Conservation (phyloP, 1,140 invertebrate genomes). For the Hetaerina americana region DNA sequence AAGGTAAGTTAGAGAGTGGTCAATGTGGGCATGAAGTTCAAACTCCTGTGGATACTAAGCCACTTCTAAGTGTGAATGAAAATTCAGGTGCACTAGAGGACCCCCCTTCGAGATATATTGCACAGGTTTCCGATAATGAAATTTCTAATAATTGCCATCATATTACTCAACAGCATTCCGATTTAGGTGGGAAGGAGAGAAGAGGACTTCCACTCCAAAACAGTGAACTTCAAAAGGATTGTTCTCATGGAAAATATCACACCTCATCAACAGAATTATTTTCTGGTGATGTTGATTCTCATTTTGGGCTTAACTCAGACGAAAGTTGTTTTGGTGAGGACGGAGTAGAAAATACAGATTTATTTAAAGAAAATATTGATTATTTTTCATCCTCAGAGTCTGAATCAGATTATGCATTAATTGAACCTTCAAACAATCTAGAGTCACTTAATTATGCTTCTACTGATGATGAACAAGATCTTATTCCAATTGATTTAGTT, state of each 20-base stretch:
- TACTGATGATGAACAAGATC: conserved; percentile 5
- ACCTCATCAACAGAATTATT: no score
- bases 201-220: no score
- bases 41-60: neutral
- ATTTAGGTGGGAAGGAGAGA: neutral
- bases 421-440: neutral
- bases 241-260: no score
- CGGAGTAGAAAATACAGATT: no score
- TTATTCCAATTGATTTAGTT: neutral
- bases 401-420: neutral
- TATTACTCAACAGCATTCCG: neutral
- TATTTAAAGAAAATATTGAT: neutral
- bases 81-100: no score
- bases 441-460: neutral
- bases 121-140: neutral
- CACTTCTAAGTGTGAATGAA: neutral
- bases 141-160: neutral
- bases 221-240: no score
- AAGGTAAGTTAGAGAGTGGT: neutral
- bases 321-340: no score
- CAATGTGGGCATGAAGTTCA: neutral
- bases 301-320: no score
- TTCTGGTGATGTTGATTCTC: no score
- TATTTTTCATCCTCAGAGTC: neutral
- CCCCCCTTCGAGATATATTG: neutral